Conservation (phyloP, 2,797 vertebrate species). For the Zalophus californianus region DNA sequence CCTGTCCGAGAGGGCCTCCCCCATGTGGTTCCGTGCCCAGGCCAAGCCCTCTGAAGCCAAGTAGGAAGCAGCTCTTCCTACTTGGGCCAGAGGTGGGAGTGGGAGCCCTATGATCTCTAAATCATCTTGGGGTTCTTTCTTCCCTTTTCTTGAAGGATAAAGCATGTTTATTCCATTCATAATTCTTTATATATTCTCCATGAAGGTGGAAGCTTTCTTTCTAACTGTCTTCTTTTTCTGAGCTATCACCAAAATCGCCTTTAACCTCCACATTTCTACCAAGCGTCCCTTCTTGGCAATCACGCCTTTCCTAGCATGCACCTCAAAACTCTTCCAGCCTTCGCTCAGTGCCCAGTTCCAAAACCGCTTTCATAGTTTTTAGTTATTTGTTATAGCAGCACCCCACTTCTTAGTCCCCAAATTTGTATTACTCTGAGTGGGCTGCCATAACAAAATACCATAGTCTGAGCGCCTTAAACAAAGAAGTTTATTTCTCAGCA, state of each 20-base stretch:
- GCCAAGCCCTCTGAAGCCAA: neutral
- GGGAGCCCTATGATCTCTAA: neutral
- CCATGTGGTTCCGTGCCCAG: neutral
- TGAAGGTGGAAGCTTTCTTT: neutral
- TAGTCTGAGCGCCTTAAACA: neutral
- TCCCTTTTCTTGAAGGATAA: neutral
- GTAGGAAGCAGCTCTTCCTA: neutral
- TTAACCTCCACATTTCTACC: neutral
- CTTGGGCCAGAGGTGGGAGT: neutral
- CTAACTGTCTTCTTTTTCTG: neutral
- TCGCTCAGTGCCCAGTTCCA: neutral
- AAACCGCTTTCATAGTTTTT: neutral
- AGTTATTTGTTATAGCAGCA: neutral
- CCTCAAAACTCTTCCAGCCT: neutral
- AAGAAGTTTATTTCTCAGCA: neutral
- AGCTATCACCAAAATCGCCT: neutral
- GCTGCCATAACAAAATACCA: neutral
- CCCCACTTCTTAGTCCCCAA: neutral
- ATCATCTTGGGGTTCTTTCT: neutral
- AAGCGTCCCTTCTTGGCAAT: neutral
- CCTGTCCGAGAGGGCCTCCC: neutral
- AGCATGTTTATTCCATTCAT: neutral
- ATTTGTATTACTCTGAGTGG: neutral
- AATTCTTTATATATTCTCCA: neutral
- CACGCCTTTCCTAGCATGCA: neutral